These are phyloP conservation scores for Diceros bicornis DNA, from an alignment of 2,797 vertebrate genomes.

Conservation along the genomic window DNA sequence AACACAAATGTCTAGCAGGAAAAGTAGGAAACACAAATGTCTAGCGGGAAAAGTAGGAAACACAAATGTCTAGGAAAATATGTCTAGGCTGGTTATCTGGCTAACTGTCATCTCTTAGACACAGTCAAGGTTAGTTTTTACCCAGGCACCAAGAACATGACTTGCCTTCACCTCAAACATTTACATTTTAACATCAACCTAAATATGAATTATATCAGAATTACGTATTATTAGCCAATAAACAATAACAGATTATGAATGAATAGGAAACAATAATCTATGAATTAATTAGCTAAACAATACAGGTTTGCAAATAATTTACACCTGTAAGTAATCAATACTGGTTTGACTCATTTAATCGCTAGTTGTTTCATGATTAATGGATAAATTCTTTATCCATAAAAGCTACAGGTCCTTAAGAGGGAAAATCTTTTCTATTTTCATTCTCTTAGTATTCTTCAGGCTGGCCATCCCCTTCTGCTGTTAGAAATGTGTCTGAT, in stretches of 20 bases:
- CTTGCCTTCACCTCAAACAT: neutral
- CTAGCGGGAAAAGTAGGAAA: neutral
- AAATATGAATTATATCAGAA: conserved; percentile 9
- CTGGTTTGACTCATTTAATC: neutral
- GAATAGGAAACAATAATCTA: neutral
- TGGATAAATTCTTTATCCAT: neutral
- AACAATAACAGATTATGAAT: conserved; percentile 8
- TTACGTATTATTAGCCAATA: neutral
- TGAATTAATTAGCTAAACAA: neutral
- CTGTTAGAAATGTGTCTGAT: conserved; percentile 15
- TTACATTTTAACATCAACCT: neutral
- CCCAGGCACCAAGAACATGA: neutral
- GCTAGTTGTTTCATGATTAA: neutral
- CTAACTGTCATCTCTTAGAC: neutral
- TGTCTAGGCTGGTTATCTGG: neutral
- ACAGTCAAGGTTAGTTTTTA: neutral
- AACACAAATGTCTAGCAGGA: neutral
- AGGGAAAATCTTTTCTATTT: neutral
- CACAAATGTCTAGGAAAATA: neutral
- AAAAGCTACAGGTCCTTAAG: neutral
- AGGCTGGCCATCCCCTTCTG: neutral
- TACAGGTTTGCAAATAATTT: neutral
- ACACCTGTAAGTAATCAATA: neutral
- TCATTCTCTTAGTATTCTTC: neutral
- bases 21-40: neutral